Evolutionary conservation across 2,113 vertebrate genomes (phyloP).

Genomic region (Excalfactoria chinensis): DNA sequence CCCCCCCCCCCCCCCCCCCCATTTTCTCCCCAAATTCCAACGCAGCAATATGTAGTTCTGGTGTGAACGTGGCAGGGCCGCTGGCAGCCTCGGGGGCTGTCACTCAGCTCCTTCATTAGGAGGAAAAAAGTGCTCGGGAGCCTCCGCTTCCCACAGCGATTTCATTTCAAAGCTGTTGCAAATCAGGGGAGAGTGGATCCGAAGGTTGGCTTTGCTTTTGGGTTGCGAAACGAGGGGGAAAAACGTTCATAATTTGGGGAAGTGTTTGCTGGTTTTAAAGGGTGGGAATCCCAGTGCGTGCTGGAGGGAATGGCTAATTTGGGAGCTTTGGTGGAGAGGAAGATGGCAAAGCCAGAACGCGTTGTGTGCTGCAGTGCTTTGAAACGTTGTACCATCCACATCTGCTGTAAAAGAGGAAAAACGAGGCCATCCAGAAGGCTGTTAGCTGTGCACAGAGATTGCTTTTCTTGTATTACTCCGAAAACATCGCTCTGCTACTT

Average conservation of each 20-base stretch:
- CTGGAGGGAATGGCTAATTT: neutral
- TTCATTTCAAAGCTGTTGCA: conserved; percentile 39
- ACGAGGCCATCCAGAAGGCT: neutral
- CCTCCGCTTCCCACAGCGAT: neutral
- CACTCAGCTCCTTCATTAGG: conserved; percentile 58
- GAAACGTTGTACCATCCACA: neutral
- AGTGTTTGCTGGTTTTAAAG: neutral
- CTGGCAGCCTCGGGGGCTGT: conserved; percentile 47
- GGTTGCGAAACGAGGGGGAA: neutral
- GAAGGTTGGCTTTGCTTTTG: neutral
- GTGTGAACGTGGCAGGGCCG: neutral
- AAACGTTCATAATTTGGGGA: neutral
- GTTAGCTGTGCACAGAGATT: conserved; percentile 36
- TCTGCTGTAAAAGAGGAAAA: neutral
- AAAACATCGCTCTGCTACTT: conserved; percentile 51
- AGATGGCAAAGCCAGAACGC: neutral
- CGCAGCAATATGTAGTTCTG: neutral
- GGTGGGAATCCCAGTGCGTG: neutral
- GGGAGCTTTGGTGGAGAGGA: neutral
- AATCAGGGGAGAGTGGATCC: neutral
- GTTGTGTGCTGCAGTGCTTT: neutral
- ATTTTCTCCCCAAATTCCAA: neutral
- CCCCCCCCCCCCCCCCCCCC: neutral
- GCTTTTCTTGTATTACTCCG: conserved; percentile 40
- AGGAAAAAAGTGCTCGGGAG: neutral